phyloP scores from a whole-genome alignment of 2,888 invertebrate species.

The Oeneis ivallda region DNA sequence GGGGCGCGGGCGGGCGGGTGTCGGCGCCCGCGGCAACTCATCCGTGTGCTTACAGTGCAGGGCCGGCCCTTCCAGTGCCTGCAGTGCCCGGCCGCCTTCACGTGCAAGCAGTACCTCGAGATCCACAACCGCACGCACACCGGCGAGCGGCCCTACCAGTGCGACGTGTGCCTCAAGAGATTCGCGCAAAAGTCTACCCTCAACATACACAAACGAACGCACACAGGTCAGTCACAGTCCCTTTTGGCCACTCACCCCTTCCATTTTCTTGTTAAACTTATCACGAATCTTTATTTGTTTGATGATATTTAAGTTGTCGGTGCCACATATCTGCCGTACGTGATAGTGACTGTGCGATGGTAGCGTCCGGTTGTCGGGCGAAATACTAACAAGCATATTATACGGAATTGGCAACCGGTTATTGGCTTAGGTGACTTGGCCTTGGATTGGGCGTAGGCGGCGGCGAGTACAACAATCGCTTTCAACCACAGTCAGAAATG shows the following conservation, averaged over 20 bases:
- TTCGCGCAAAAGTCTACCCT: slow-evolving; percentile 85
- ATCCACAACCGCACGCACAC: slow-evolving; percentile 62
- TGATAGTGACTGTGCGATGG: neutral
- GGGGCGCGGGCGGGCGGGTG: slow-evolving; percentile 43
- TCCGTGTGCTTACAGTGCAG: slow-evolving; percentile 70
- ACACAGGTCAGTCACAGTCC: slow-evolving; percentile 80
- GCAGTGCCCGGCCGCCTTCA: slow-evolving; percentile 82
- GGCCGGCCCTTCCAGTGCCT: slow-evolving; percentile 83
- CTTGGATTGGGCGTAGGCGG: too few relatives aligned
- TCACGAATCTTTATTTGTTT: slow-evolving; percentile 31
- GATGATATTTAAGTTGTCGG: slow-evolving; percentile 64
- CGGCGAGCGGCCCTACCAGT: slow-evolving; percentile 83
- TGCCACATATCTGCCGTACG: slow-evolving; percentile 62
- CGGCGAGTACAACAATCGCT: too few relatives aligned
- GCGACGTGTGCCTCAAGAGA: slow-evolving; percentile 88
- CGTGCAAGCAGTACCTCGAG: slow-evolving; percentile 80
- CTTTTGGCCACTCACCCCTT: slow-evolving; percentile 28
- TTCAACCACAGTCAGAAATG: too few relatives aligned
- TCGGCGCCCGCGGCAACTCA: slow-evolving; percentile 45
- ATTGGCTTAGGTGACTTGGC: too few relatives aligned
- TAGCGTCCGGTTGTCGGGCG: neutral
- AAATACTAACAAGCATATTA: too few relatives aligned
- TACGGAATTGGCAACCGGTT: too few relatives aligned
- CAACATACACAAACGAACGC: slow-evolving; percentile 83
- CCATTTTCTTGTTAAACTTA: slow-evolving; percentile 16